phyloP scores from a whole-genome alignment of 2,888 invertebrate genomes.

The Hypomecis atomaria region DNA sequence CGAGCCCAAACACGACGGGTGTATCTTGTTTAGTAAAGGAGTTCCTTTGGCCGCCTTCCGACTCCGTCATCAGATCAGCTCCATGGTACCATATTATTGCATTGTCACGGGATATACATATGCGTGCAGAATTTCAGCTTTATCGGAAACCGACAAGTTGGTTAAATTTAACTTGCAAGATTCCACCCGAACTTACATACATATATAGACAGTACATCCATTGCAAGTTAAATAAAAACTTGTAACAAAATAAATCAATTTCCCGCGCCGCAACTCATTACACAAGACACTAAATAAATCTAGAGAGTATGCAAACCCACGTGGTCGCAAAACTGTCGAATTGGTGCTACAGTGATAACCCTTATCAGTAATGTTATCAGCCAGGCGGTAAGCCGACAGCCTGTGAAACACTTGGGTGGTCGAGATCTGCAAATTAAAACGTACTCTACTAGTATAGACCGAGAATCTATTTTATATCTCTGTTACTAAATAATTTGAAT shows the following conservation, averaged over 20 bases:
- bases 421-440: constrained; percentile 34
- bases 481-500: constrained; percentile 2
- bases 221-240: too few relatives aligned
- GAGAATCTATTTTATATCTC: not conserved
- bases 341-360: constrained; percentile 56
- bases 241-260: not conserved
- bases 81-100: too few relatives aligned
- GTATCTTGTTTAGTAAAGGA: too few relatives aligned
- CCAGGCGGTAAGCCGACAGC: constrained; percentile 53
- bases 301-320: constrained; percentile 23
- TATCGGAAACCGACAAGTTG: too few relatives aligned
- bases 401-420: constrained; percentile 61
- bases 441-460: constrained; percentile 24
- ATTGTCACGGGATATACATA: too few relatives aligned
- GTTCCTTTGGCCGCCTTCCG: too few relatives aligned
- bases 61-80: too few relatives aligned
- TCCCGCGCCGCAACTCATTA: not conserved
- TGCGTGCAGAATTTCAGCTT: too few relatives aligned
- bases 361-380: constrained; percentile 64
- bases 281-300: not conserved
- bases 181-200: too few relatives aligned
- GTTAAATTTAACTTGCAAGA: too few relatives aligned
- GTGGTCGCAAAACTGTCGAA: constrained; percentile 47
- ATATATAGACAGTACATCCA: too few relatives aligned
- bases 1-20: too few relatives aligned